Percentiles rank a stretch among this genome's conserved stretches.
phyloP scores from a whole-genome alignment of 2,113 vertebrate genomes.

The Pongo abelii region DNA sequence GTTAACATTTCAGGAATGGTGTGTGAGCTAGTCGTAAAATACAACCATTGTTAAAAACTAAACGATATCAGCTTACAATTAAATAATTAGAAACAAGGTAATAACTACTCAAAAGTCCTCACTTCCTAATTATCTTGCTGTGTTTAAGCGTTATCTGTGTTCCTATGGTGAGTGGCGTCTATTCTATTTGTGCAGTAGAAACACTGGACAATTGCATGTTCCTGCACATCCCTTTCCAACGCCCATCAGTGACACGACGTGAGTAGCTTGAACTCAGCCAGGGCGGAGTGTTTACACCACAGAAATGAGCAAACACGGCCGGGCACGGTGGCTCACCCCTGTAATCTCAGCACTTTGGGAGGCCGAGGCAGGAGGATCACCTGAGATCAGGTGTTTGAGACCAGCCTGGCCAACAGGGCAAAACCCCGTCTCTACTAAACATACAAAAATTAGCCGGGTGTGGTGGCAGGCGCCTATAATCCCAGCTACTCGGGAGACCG shows the following conservation, averaged over 20 bases:
- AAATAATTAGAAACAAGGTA: neutral
- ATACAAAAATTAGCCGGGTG: too few relatives aligned
- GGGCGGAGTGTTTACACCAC: neutral
- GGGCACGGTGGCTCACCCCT: too few relatives aligned
- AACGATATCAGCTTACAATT: neutral
- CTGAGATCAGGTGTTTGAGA: too few relatives aligned
- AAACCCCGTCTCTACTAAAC: too few relatives aligned
- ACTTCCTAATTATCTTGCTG: neutral
- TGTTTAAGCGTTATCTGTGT: neutral
- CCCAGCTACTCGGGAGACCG: too few relatives aligned
- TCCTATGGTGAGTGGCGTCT: neutral
- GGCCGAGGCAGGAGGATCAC: too few relatives aligned
- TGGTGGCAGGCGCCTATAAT: too few relatives aligned
- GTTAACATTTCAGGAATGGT: conserved; percentile 71
- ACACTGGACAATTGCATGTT: neutral
- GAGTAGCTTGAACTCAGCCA: neutral
- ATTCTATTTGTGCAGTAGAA: neutral
- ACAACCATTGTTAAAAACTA: neutral
- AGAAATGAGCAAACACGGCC: neutral
- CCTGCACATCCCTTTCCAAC: rapidly evolving
- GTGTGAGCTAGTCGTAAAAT: conserved; percentile 10
- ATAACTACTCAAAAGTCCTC: neutral
- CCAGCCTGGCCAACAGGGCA: too few relatives aligned
- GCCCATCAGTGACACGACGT: rapidly evolving
- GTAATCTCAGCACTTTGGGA: too few relatives aligned